A percentile compares a stretch with the other conserved stretches of the same genome.
These are phyloP conservation scores for Saturnia japonica DNA, from an alignment of 2,888 invertebrate genomes.

Conservation along the genomic window DNA sequence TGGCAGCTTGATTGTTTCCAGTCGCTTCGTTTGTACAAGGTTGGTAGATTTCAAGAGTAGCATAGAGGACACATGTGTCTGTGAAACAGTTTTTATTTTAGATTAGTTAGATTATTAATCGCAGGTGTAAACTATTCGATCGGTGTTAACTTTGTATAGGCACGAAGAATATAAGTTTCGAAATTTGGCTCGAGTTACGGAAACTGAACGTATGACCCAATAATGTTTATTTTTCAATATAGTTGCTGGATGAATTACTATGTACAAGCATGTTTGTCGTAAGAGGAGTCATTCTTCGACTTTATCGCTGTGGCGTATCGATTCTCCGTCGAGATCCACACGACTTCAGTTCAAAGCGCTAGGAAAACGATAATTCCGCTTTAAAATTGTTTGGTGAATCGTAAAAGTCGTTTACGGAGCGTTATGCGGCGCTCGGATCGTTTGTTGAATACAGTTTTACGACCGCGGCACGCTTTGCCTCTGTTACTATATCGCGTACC, in stretches of 20 bases:
- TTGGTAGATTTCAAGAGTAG: too few relatives aligned
- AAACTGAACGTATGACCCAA: neutral
- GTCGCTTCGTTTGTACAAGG: neutral
- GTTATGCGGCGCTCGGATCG: slow-evolving; percentile 1
- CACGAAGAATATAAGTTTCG: neutral
- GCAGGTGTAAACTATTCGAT: too few relatives aligned
- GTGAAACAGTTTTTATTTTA: too few relatives aligned
- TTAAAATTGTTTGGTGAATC: slow-evolving; percentile 11
- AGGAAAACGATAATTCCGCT: neutral
- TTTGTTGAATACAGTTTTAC: slow-evolving; percentile 6
- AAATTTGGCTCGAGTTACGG: neutral
- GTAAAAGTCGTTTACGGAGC: slow-evolving; percentile 7
- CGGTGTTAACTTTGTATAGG: neutral
- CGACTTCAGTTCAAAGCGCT: neutral
- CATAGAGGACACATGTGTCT: too few relatives aligned
- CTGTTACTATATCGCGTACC: neutral
- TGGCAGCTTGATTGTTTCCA: neutral
- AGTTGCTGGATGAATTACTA: neutral
- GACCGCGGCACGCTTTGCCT: neutral
- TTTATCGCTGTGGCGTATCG: neutral
- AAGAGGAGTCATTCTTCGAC: neutral
- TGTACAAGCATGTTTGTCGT: neutral
- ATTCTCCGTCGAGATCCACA: neutral
- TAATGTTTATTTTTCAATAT: neutral
- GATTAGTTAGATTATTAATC: too few relatives aligned